Base-by-base conservation (phyloP, 2,888 invertebrate genomes). In the Candidula unifasciata region DNA sequence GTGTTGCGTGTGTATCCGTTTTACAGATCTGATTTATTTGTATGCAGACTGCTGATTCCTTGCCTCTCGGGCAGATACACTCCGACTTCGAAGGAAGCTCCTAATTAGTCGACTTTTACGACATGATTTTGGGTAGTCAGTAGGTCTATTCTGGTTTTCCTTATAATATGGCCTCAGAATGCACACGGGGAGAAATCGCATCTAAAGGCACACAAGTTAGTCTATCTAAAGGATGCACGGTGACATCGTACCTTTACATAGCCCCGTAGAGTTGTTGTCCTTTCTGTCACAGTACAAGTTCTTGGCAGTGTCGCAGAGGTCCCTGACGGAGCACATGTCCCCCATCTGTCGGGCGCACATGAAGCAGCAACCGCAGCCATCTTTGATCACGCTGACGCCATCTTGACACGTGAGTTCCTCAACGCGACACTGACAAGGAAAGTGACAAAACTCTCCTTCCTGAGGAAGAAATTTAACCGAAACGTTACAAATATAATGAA, bases 321-420 rank as follows among this genome's bases (percentile, higher is more conserved):
- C 93, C 57, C 94, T 94, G 60, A 93, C 93, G 89, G 94, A 95
- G 91, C 95, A 95, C 5, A 95, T 93, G 88, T 95, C 95, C 0
- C 95, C 95, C 74, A 94, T 92, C 87, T 94, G 94, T 64, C 95
- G 90, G 3, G 95, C 95, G 88, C 95, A 95, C 91, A 95, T 95
- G 85, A 94, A 94, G 88, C 95, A 95, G 88, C 95, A 95, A 10
- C 94, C 94, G 89, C 95, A 95, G 66, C 95, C 95, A 88, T 95
- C 95, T 82, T 94, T 94, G 57, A 94, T 92, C 30, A 93, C 91
- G 3, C 91, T 90, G 52, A 94, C 94, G 0, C 94, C 94, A 6
- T 92, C 91, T 33, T 91, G 92, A 87, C 95, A 95, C 16, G 88
- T 86, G 8, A 92, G 87, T 24, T 93, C 92, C 76, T 89, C 88